Percentiles rank a stretch among this genome's conserved stretches.
phyloP scores from a whole-genome alignment of 2,888 invertebrate species.

The Drosophila falleni region DNA sequence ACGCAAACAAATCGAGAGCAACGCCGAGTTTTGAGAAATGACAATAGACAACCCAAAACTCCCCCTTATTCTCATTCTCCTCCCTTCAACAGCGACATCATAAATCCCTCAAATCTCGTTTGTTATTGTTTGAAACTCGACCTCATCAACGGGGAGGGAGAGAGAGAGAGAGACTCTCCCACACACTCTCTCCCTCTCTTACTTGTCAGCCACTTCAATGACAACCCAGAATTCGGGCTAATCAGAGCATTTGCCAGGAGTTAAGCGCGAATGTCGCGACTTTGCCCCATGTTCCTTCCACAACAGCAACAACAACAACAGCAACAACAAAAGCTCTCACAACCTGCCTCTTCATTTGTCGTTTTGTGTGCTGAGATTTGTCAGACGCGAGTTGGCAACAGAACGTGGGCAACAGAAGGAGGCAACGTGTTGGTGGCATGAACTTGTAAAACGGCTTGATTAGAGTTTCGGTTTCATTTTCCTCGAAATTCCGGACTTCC shows the following conservation, averaged over 20 bases:
- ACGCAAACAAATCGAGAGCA: constrained; percentile 75
- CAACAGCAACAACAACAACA: background rate
- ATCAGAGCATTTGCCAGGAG: constrained; percentile 67
- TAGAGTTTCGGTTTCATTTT: constrained; percentile 41
- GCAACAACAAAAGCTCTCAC: constrained; percentile 15
- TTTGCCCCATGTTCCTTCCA: constrained; percentile 20
- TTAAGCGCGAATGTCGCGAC: constrained; percentile 66
- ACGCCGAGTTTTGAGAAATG: constrained; percentile 35
- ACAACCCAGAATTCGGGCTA: constrained; percentile 52
- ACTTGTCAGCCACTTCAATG: constrained; percentile 57
- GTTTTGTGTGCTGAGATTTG: constrained; percentile 45
- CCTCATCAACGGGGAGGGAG: constrained; percentile 58
- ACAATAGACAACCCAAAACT: constrained; percentile 48
- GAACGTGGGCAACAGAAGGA: constrained; percentile 20
- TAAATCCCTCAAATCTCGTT: constrained; percentile 79
- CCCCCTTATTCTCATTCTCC: background rate
- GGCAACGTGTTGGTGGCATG: constrained; percentile 5
- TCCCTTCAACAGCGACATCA: constrained; percentile 55
- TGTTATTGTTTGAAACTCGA: constrained; percentile 80
- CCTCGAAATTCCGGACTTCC: no score
- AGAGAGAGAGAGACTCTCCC: constrained; percentile 17
- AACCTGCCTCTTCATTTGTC: constrained; percentile 39
- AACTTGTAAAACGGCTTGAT: constrained; percentile 49
- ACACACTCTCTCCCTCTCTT: constrained; percentile 19
- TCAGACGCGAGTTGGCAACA: constrained; percentile 12